Percentiles rank a stretch among this genome's conserved stretches.
Evolutionary conservation across 2,888 invertebrate genomes (phyloP).

Genomic region (Tinea trinotella): DNA sequence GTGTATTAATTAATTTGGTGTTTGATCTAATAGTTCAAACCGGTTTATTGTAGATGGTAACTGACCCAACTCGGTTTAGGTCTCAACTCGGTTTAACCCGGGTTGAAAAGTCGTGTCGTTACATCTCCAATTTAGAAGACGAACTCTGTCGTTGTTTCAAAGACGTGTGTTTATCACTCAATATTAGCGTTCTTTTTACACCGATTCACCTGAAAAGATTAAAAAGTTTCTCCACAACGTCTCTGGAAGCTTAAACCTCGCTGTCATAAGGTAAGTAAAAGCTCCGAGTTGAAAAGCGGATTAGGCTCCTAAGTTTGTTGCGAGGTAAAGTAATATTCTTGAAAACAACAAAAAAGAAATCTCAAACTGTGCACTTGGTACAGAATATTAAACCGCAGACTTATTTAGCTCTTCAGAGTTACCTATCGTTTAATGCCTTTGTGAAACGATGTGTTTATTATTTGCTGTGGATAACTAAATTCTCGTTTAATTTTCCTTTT

Average conservation of each 20-base stretch:
- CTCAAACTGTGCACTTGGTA: slow-evolving; percentile 37
- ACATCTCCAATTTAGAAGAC: too few relatives aligned
- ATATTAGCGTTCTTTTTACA: slow-evolving; percentile 1
- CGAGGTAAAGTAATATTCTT: slow-evolving; percentile 59
- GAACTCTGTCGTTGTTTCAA: background rate
- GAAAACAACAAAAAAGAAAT: slow-evolving; percentile 48
- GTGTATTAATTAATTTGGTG: too few relatives aligned
- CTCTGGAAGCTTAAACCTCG: slow-evolving; percentile 49
- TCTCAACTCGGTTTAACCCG: too few relatives aligned
- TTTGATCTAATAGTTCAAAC: too few relatives aligned
- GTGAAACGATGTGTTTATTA: too few relatives aligned
- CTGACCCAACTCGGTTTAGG: too few relatives aligned
- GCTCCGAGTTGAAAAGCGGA: slow-evolving; percentile 60
- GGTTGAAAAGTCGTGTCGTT: too few relatives aligned
- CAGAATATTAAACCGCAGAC: slow-evolving; percentile 41
- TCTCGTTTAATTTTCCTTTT: too few relatives aligned
- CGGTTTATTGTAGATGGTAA: too few relatives aligned
- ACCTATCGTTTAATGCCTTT: too few relatives aligned
- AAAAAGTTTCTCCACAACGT: slow-evolving; percentile 52
- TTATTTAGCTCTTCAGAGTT: background rate
- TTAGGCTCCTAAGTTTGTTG: slow-evolving; percentile 63
- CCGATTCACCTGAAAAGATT: slow-evolving; percentile 44
- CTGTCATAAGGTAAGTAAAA: slow-evolving; percentile 64
- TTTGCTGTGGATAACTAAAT: too few relatives aligned
- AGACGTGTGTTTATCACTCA: background rate